Conservation (phyloP, 2,113 vertebrate species). For the Synodontis membranacea region DNA sequence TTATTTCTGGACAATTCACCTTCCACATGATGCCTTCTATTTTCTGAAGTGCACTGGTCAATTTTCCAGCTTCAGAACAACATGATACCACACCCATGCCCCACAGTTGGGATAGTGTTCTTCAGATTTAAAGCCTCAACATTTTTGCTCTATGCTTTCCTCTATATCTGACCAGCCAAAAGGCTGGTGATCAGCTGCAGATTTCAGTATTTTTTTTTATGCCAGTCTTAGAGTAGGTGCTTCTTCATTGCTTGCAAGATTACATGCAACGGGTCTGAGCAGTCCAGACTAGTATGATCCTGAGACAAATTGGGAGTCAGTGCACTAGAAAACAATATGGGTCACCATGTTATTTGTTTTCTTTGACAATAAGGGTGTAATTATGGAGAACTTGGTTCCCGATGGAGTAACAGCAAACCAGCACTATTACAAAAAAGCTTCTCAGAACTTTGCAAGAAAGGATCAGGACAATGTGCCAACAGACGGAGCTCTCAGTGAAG, state of each 20-base stretch:
- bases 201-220: not conserved
- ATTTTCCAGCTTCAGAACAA: not conserved
- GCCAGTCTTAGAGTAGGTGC: not conserved
- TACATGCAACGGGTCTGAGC: too few species aligned
- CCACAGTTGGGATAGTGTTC: not conserved
- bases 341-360: too few species aligned
- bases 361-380: too few species aligned
- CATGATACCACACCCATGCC: not conserved
- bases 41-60: not conserved
- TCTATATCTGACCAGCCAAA: too few species aligned
- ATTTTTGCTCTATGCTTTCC: not conserved
- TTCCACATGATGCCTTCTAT: not conserved
- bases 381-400: too few species aligned
- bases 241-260: not conserved
- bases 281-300: not conserved
- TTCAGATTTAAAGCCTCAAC: not conserved
- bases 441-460: too few species aligned
- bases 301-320: too few species aligned
- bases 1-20: not conserved
- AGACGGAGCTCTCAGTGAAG: too few species aligned
- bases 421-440: too few species aligned
- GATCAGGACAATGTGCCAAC: too few species aligned
- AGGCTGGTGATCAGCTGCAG: not conserved
- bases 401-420: too few species aligned
- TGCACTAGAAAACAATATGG: too few species aligned